phyloP scores from a whole-genome alignment of 2,797 vertebrate species.

The Spinus pinus region DNA sequence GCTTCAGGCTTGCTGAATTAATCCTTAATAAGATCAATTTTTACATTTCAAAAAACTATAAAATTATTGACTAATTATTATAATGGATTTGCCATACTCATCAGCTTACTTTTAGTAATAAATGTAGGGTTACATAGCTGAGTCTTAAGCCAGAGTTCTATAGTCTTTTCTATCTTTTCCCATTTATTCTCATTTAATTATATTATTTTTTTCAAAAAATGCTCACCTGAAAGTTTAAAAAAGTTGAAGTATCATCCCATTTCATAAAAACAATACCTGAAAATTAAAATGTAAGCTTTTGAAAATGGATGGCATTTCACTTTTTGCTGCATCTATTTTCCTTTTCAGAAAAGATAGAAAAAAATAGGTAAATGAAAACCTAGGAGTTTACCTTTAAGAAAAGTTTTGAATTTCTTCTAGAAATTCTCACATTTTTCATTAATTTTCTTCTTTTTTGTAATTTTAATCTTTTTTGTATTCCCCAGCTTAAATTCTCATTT shows the following conservation, averaged over 20 bases:
- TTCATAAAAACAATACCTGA: neutral
- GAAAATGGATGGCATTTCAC: neutral
- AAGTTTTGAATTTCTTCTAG: neutral
- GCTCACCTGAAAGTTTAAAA: neutral
- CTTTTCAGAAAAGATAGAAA: neutral
- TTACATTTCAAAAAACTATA: neutral
- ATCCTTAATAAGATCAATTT: slow-evolving; percentile 10
- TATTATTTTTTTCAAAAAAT: neutral
- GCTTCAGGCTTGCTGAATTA: neutral
- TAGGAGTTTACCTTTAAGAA: neutral
- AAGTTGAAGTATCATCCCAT: neutral
- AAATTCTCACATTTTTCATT: neutral
- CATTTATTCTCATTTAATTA: neutral
- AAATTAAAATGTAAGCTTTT: neutral
- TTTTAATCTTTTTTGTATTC: neutral
- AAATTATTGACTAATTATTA: neutral
- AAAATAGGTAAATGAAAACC: neutral
- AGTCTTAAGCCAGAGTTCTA: neutral
- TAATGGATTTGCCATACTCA: neutral
- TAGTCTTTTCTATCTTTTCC: neutral
- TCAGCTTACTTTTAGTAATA: neutral
- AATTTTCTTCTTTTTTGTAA: neutral
- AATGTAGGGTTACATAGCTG: neutral
- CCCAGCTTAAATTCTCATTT: neutral
- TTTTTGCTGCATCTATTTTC: neutral